Evolutionary conservation across 2,797 vertebrate species (phyloP).

Genomic region (Ceryle rudis): DNA sequence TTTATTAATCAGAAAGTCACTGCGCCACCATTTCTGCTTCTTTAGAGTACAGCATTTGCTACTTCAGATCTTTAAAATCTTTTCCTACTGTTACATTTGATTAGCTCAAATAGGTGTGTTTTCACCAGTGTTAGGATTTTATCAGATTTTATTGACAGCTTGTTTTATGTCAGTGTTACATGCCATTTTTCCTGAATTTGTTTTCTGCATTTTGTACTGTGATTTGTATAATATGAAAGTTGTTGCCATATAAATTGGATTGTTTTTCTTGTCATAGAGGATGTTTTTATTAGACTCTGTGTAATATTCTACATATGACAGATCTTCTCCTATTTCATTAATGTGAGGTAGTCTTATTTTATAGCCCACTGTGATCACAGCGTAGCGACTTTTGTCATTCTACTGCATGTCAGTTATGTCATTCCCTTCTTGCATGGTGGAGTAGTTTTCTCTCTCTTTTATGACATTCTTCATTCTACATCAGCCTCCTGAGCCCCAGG

Average conservation of each 20-base stretch:
- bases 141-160: not conserved
- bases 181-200: not conserved
- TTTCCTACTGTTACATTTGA: not conserved
- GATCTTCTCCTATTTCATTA: conserved; percentile 11
- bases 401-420: not conserved
- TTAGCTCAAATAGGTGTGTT: not conserved
- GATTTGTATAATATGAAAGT: not conserved
- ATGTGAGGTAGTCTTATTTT: not conserved
- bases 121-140: not conserved
- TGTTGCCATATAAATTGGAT: not conserved
- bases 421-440: not conserved
- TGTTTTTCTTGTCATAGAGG: not conserved
- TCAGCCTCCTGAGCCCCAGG: conserved; percentile 1
- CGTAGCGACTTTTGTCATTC: conserved; percentile 5
- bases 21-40: not conserved
- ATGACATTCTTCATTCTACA: not conserved
- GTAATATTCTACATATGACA: conserved; percentile 18
- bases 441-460: conserved; percentile 23
- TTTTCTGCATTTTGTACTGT: not conserved
- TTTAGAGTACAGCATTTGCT: not conserved
- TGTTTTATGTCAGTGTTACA: not conserved
- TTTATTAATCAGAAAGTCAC: not conserved
- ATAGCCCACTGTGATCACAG: not conserved
- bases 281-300: not conserved
- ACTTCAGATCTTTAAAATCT: not conserved